These are phyloP conservation scores for Chrysolina oricalcia DNA, from an alignment of 2,888 invertebrate species.

Conservation along the genomic window DNA sequence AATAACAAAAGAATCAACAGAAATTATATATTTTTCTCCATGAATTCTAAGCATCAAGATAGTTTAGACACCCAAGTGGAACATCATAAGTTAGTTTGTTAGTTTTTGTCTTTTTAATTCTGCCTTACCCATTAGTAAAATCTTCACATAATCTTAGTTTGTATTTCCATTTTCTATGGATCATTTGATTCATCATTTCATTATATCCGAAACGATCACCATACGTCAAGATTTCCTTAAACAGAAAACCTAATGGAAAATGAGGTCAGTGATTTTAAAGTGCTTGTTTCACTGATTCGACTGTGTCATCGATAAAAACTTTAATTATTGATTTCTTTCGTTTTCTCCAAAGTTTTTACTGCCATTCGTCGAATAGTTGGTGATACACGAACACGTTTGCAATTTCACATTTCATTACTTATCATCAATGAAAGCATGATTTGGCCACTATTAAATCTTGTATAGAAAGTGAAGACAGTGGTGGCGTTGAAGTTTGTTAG, in stretches of 20 bases:
- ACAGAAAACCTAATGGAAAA: conserved; percentile 5
- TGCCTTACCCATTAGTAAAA: too few species aligned
- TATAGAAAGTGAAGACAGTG: conserved; percentile 8
- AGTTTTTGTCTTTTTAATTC: too few species aligned
- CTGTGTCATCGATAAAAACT: conserved; percentile 13
- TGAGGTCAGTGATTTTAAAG: not conserved
- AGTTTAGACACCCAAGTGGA: too few species aligned
- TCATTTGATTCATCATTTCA: not conserved
- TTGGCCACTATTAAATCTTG: not conserved
- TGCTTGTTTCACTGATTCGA: conserved; percentile 10
- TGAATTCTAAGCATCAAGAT: too few species aligned
- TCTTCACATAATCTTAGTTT: too few species aligned
- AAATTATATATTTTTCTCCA: too few species aligned
- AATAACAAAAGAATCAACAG: too few species aligned
- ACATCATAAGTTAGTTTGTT: too few species aligned
- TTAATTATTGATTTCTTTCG: conserved; percentile 7
- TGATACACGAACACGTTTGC: conserved; percentile 9
- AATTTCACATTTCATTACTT: conserved; percentile 21
- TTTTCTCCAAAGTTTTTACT: conserved; percentile 22
- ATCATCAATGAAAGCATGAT: conserved; percentile 16
- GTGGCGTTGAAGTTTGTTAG: not conserved
- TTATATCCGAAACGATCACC: too few species aligned
- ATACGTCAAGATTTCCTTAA: not conserved
- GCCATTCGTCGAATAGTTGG: conserved; percentile 10
- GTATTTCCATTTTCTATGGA: not conserved